These are phyloP conservation scores for Rhinopithecus roxellana DNA, from an alignment of 2,113 vertebrate genomes.

Conservation along the genomic window DNA sequence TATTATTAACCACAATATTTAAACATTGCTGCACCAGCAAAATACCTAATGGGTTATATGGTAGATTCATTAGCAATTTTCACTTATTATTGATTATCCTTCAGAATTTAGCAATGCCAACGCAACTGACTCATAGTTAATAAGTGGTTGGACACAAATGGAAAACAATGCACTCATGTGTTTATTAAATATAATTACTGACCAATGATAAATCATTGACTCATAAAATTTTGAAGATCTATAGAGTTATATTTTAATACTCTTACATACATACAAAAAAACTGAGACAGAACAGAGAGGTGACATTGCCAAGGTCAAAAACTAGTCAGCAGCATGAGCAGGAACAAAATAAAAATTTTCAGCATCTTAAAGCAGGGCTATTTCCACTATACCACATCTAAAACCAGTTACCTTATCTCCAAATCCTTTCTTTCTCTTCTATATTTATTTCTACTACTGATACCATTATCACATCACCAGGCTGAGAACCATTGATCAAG, in stretches of 20 bases:
- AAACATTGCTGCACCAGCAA: neutral
- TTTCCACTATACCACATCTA: neutral
- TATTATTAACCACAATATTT: slow-evolving; percentile 20
- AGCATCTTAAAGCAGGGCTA: neutral
- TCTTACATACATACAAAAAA: neutral
- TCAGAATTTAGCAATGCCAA: slow-evolving; percentile 7
- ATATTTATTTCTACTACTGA: neutral
- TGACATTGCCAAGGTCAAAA: neutral
- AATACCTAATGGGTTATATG: neutral
- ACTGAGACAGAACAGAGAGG: neutral
- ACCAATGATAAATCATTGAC: neutral
- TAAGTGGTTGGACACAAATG: slow-evolving; percentile 20
- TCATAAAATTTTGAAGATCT: neutral
- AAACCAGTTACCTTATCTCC: neutral
- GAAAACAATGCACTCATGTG: slow-evolving; percentile 12
- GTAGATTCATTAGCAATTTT: slow-evolving; percentile 58
- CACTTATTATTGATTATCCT: slow-evolving; percentile 54
- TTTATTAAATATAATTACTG: neutral
- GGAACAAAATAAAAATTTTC: neutral
- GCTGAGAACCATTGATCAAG: neutral
- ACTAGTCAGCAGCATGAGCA: neutral
- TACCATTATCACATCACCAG: too few relatives aligned
- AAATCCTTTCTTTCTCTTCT: neutral
- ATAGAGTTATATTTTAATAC: neutral
- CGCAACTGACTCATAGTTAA: neutral